Conservation (phyloP, 23 tunicate genomes). For the Styela plicata region DNA sequence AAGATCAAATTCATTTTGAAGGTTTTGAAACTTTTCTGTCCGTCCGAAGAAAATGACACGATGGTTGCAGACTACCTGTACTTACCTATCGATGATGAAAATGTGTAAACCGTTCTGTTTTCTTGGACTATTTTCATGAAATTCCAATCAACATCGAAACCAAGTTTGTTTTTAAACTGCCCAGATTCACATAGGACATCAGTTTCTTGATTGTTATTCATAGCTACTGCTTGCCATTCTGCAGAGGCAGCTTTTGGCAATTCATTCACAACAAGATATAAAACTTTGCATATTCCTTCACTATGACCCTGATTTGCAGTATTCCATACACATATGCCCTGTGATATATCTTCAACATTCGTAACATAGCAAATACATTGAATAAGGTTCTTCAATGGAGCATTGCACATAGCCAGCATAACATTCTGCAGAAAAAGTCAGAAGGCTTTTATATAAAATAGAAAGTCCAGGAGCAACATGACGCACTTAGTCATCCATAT, state of each 20-base stretch:
- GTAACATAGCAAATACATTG: conserved; percentile 70
- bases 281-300: neutral
- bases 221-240: conserved; percentile 81
- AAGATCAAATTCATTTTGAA: too few relatives aligned
- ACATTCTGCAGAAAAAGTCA: conserved; percentile 32
- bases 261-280: conserved; percentile 49
- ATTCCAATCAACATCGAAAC: neutral
- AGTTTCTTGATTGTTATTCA: neutral
- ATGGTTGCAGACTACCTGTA: too few relatives aligned
- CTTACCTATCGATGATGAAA: neutral
- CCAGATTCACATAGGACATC: neutral
- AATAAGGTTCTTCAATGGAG: conserved; percentile 9
- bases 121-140: neutral
- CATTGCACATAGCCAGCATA: conserved; percentile 41
- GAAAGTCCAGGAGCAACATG: too few relatives aligned
- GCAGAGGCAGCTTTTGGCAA: conserved; percentile 53
- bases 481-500: too few relatives aligned
- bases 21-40: too few relatives aligned
- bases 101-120: neutral
- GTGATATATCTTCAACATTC: conserved; percentile 15
- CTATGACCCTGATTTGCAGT: neutral
- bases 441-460: neutral
- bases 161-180: neutral
- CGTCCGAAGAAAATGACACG: too few relatives aligned
- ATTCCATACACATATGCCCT: conserved; percentile 40